These are phyloP conservation scores for Mellivora capensis DNA, from an alignment of 2,113 vertebrate species.

Conservation along the genomic window DNA sequence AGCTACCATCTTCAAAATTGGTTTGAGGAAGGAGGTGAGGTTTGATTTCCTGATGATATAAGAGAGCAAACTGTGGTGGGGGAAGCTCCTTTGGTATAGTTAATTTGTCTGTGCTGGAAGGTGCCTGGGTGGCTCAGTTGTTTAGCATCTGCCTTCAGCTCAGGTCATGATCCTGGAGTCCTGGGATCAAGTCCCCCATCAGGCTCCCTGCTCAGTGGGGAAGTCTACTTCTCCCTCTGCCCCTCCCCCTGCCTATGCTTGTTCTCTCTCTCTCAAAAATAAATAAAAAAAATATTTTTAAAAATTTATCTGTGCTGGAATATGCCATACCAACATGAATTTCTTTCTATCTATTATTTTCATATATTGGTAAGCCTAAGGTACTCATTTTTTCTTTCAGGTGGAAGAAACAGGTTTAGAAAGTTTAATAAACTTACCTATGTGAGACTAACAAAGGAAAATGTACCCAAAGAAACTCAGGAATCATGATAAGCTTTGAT, in stretches of 20 bases:
- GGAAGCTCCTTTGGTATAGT: conserved; percentile 10
- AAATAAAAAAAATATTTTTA: neutral
- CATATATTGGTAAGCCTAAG: neutral
- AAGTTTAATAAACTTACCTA: neutral
- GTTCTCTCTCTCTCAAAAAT: neutral
- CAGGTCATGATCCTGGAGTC: neutral
- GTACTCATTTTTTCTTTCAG: neutral
- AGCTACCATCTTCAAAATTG: conserved; percentile 21
- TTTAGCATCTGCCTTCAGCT: neutral
- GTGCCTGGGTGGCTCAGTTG: neutral
- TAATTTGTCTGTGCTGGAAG: neutral
- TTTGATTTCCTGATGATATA: conserved; percentile 50
- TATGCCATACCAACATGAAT: neutral
- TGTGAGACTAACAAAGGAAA: neutral
- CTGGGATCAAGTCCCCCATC: neutral
- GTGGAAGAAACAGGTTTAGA: conserved; percentile 28
- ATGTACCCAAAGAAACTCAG: neutral
- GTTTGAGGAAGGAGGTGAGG: neutral
- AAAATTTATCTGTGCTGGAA: neutral
- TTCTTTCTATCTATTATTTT: conserved; percentile 22
- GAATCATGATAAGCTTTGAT: neutral
- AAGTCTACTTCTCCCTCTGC: neutral
- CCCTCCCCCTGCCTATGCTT: neutral
- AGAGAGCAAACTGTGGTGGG: conserved; percentile 42
- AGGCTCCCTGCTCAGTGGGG: neutral